Percentiles rank a stretch among this genome's conserved stretches.
phyloP scores from a whole-genome alignment of 2,888 invertebrate species.

The Drosophila atripex region DNA sequence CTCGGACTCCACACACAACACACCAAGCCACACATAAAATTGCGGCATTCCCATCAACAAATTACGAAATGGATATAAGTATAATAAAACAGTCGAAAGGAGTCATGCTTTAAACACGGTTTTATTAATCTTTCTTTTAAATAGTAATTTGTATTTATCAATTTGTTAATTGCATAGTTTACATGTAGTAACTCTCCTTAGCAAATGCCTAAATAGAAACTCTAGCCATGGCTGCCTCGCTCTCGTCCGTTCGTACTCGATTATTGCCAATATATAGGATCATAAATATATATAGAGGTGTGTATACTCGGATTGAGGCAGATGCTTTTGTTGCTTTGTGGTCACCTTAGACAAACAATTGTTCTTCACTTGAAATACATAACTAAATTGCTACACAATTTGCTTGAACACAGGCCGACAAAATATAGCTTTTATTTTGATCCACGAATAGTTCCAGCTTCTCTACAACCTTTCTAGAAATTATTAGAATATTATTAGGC shows the following conservation, averaged over 20 bases:
- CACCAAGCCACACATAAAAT: constrained; percentile 19
- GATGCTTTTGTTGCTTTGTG: constrained; percentile 45
- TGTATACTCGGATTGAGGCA: constrained; percentile 41
- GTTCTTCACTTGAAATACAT: constrained; percentile 54
- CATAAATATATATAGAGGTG: constrained; percentile 39
- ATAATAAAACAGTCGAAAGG: constrained; percentile 4
- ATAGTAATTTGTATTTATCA: constrained; percentile 64
- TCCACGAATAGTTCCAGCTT: too few species aligned
- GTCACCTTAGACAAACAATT: constrained; percentile 41
- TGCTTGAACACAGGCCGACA: constrained; percentile 19
- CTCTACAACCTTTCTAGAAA: too few species aligned
- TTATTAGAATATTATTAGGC: too few species aligned
- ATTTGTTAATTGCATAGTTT: constrained; percentile 75
- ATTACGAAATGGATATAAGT: constrained; percentile 23
- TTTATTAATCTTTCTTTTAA: constrained; percentile 64
- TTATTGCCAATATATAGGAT: constrained; percentile 42
- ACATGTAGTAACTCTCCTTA: constrained; percentile 44
- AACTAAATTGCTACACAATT: constrained; percentile 75
- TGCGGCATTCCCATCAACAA: constrained; percentile 46
- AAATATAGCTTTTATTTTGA: too few species aligned
- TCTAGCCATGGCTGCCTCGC: constrained; percentile 26
- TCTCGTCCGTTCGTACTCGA: constrained; percentile 28
- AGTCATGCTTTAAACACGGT: constrained; percentile 67
- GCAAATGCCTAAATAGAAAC: constrained; percentile 40
- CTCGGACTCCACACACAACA: not conserved